Evolutionary conservation across 2,113 vertebrate species (phyloP).

Genomic region (Cromileptes altivelis): DNA sequence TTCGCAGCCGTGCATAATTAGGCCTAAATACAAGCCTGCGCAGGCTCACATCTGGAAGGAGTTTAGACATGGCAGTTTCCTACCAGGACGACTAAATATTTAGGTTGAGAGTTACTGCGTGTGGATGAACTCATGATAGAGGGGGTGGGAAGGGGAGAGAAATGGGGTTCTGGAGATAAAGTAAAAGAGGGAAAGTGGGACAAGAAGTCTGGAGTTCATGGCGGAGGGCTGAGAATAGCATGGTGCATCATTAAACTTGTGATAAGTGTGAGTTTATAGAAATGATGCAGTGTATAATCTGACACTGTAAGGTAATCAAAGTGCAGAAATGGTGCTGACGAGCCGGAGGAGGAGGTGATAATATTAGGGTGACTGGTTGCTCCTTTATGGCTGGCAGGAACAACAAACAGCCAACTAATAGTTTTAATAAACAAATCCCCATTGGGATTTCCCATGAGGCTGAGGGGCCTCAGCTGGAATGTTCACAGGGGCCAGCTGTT

Average conservation of each 20-base stretch:
- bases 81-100: conserved; percentile 90
- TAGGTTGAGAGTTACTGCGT: conserved; percentile 89
- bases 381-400: conserved; percentile 76
- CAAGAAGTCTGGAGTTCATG: conserved; percentile 18
- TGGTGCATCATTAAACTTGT: conserved; percentile 32
- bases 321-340: neutral
- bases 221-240: conserved; percentile 35
- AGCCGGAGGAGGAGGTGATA: conserved; percentile 60
- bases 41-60: conserved; percentile 89
- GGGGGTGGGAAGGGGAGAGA: conserved; percentile 63
- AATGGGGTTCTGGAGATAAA: conserved; percentile 67
- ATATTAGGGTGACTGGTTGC: conserved; percentile 42
- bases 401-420: conserved; percentile 84
- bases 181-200: conserved; percentile 66
- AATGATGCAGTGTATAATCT: conserved; percentile 5
- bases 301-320: conserved; percentile 38
- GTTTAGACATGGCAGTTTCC: conserved; percentile 90
- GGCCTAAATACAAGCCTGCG: conserved; percentile 84
- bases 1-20: conserved; percentile 87
- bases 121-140: conserved; percentile 87
- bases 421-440: conserved; percentile 85
- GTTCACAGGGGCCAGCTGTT: conserved; percentile 86
- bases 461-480: conserved; percentile 84
- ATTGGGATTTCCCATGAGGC: conserved; percentile 83
- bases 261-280: conserved; percentile 41